A percentile compares a stretch with the other conserved stretches of the same genome.
Evolutionary conservation across 2,113 vertebrate species (phyloP).

Genomic region (Dasyurus viverrinus): DNA sequence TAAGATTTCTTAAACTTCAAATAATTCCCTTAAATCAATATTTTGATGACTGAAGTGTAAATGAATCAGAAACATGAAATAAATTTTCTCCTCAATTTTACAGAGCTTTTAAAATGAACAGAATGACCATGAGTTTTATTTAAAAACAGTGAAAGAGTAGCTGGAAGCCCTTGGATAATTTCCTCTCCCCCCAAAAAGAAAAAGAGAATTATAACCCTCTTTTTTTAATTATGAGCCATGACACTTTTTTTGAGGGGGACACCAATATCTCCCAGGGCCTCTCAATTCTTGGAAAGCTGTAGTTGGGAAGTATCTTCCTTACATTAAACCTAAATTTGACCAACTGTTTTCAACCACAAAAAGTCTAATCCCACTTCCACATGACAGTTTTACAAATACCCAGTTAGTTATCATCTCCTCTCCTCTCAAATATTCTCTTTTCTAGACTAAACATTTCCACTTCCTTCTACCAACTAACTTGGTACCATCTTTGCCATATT

Average conservation of each 20-base stretch:
- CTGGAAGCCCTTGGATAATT: neutral
- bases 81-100: conserved; percentile 57
- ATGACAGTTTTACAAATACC: neutral
- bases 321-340: neutral
- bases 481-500: neutral
- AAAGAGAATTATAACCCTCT: neutral
- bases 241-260: neutral
- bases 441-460: neutral
- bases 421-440: neutral
- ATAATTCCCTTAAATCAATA: conserved; percentile 74
- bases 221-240: neutral
- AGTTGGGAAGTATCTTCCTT: neutral
- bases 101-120: conserved; percentile 2
- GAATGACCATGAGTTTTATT: conserved; percentile 57
- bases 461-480: neutral
- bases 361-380: neutral
- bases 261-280: neutral
- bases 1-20: conserved; percentile 74
- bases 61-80: conserved; percentile 67
- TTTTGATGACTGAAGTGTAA: conserved; percentile 78
- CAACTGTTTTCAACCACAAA: neutral
- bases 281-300: neutral
- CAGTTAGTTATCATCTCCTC: neutral
- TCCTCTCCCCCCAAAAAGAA: neutral
- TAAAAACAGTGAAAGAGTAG: conserved; percentile 15